phyloP scores from a whole-genome alignment of 1,140 invertebrate genomes.

The Atta colombica region DNA sequence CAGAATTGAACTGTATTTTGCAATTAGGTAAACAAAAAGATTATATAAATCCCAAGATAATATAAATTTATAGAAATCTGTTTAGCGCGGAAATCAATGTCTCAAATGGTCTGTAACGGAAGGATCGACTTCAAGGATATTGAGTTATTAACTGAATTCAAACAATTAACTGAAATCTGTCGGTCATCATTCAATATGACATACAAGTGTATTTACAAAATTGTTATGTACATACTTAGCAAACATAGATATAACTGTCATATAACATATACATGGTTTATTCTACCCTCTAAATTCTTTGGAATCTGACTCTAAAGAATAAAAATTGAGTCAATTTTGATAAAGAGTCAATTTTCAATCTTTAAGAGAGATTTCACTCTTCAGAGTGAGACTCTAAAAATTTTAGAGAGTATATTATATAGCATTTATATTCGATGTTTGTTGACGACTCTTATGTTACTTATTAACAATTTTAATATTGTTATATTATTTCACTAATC shows the following conservation, averaged over 20 bases:
- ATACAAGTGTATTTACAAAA: background rate
- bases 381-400: too few species aligned
- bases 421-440: too few species aligned
- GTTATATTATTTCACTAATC: background rate
- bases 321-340: too few species aligned
- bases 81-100: background rate
- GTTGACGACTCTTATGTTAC: background rate
- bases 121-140: background rate
- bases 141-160: too few species aligned
- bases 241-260: too few species aligned
- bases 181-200: background rate
- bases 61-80: background rate
- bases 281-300: too few species aligned
- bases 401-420: too few species aligned
- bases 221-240: background rate
- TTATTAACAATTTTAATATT: too few species aligned
- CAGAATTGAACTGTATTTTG: background rate
- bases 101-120: background rate
- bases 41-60: background rate
- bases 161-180: background rate
- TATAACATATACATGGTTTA: too few species aligned
- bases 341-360: too few species aligned
- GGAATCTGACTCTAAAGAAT: too few species aligned
- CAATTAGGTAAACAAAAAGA: background rate
- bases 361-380: too few species aligned